Conservation (phyloP, 1,140 invertebrate genomes). For the Drosophila nebulosa region DNA sequence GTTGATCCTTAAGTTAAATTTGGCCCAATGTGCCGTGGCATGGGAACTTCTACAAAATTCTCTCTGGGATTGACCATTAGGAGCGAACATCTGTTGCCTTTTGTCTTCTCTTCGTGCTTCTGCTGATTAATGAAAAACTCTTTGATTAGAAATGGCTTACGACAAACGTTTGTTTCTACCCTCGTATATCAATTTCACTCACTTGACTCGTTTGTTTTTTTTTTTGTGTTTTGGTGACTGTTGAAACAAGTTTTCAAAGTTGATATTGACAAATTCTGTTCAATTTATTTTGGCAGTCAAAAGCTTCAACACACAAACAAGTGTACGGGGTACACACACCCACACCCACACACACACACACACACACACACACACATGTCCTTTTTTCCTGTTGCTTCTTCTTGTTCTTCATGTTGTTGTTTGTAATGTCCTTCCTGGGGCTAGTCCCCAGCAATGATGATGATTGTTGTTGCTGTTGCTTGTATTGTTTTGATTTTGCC, state of each 20-base stretch:
- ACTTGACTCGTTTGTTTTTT: background rate
- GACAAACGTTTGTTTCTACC: background rate
- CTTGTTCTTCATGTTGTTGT: constrained; percentile 36
- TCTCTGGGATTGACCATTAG: too few species aligned
- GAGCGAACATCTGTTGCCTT: too few species aligned
- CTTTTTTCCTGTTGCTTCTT: background rate
- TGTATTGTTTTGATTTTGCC: constrained; percentile 33
- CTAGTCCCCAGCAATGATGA: constrained; percentile 21
- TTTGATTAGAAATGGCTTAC: background rate
- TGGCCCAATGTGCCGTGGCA: too few species aligned
- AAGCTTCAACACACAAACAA: constrained; percentile 1
- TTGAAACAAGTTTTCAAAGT: background rate
- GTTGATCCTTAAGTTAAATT: too few species aligned
- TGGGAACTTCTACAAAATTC: too few species aligned
- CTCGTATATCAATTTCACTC: background rate
- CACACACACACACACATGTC: background rate
- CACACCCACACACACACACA: background rate
- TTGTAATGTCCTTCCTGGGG: constrained; percentile 55
- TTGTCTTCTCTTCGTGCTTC: background rate
- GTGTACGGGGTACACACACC: too few species aligned
- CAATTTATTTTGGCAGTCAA: constrained; percentile 24
- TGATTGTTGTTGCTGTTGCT: constrained; percentile 29
- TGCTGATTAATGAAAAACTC: background rate
- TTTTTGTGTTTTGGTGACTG: background rate
- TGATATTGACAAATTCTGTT: constrained; percentile 9